These are phyloP conservation scores for Parnassius orleans DNA, from an alignment of 2,888 invertebrate genomes.

Conservation along the genomic window DNA sequence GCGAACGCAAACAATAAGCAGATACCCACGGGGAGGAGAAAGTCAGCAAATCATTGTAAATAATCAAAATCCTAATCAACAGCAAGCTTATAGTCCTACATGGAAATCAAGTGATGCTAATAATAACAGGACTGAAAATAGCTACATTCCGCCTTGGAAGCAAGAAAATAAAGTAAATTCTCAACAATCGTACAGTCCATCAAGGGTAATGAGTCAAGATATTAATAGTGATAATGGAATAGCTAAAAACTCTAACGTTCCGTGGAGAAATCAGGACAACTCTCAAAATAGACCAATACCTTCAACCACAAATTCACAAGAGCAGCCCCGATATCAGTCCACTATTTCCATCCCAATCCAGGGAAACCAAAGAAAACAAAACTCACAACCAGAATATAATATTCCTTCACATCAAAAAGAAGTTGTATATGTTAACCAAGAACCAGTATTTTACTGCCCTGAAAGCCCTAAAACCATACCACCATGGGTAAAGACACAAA, in stretches of 20 bases:
- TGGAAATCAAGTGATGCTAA: conserved; percentile 61
- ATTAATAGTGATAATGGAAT: conserved; percentile 58
- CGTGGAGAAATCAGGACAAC: conserved; percentile 55
- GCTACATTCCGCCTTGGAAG: conserved; percentile 56
- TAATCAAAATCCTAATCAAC: conserved; percentile 47
- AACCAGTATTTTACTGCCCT: conserved; percentile 70
- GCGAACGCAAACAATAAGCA: conserved; percentile 65
- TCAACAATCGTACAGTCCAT: conserved; percentile 56
- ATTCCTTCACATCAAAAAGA: conserved; percentile 63
- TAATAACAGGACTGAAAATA: conserved; percentile 50
- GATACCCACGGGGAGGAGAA: conserved; percentile 55
- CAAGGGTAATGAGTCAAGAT: conserved; percentile 54
- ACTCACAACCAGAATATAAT: conserved; percentile 54
- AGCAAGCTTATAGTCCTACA: conserved; percentile 56
- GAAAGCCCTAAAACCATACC: conserved; percentile 73
- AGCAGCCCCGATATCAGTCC: conserved; percentile 68
- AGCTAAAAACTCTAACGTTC: conserved; percentile 48
- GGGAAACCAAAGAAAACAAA: conserved; percentile 53
- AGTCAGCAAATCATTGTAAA: conserved; percentile 50
- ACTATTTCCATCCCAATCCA: conserved; percentile 75
- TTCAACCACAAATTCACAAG: conserved; percentile 41
- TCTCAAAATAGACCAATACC: conserved; percentile 40
- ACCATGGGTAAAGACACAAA: conserved; percentile 72
- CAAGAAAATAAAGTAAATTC: conserved; percentile 54
- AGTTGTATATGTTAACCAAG: conserved; percentile 69